phyloP scores from a whole-genome alignment of 2,797 vertebrate species.

The Leptatherina wallacei region DNA sequence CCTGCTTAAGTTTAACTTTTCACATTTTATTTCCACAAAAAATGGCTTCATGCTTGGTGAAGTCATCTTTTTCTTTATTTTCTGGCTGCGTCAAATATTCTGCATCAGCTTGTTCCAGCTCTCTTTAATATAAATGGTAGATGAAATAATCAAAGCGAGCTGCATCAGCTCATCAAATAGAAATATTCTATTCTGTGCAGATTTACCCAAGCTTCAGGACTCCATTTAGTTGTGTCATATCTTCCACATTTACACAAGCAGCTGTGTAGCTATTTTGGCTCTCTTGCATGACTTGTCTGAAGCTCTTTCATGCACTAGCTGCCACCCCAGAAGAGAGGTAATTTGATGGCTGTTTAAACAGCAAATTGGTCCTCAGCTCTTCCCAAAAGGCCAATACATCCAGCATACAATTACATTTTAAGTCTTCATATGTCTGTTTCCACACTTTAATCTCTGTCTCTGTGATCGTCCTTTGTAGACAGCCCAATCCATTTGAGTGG shows the following conservation, averaged over 20 bases:
- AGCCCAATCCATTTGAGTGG: conserved; percentile 49
- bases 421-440: conserved; percentile 63
- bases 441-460: conserved; percentile 54
- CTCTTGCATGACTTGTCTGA: conserved; percentile 63
- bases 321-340: conserved; percentile 67
- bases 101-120: conserved; percentile 15
- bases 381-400: conserved; percentile 68
- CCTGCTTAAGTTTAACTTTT: neutral
- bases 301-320: conserved; percentile 66
- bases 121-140: conserved; percentile 38
- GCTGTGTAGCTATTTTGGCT: conserved; percentile 54
- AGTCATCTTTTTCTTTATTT: conserved; percentile 6
- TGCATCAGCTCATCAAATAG: conserved; percentile 39
- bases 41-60: neutral
- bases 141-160: conserved; percentile 38
- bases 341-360: conserved; percentile 80
- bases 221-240: conserved; percentile 35
- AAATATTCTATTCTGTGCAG: conserved; percentile 33
- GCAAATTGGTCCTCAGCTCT: conserved; percentile 72
- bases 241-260: conserved; percentile 34
- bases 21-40: neutral
- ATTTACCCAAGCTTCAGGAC: conserved; percentile 33
- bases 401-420: conserved; percentile 74
- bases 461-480: conserved; percentile 55
- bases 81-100: conserved; percentile 16